Conservation (phyloP, 1,140 invertebrate species). For the Acromyrmex charruanus region DNA sequence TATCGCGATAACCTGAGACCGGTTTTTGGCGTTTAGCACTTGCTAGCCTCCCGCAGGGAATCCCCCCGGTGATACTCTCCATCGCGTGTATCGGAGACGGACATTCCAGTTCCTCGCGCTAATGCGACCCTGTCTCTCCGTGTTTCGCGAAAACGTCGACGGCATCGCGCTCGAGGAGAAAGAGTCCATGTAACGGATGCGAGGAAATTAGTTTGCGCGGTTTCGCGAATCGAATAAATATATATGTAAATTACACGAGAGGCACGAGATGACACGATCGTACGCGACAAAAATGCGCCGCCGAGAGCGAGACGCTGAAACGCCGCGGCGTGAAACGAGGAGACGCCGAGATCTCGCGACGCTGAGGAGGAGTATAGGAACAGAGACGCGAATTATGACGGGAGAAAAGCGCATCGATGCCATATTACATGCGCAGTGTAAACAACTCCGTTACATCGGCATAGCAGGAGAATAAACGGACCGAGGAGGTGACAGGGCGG, state of each 20-base stretch:
- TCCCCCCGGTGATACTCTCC: not conserved
- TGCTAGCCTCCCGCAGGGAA: not conserved
- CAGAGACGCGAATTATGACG: not conserved
- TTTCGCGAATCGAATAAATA: not conserved
- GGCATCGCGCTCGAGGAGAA: slow-evolving; percentile 37
- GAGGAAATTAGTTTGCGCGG: not conserved
- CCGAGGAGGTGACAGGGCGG: slow-evolving; percentile 84
- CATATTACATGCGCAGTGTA: slow-evolving; percentile 87
- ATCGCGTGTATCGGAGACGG: not conserved
- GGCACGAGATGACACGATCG: not conserved
- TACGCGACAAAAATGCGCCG: not conserved
- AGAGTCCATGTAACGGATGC: slow-evolving; percentile 46
- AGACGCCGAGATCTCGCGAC: not conserved
- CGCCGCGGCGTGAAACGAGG: not conserved
- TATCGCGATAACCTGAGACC: slow-evolving; percentile 79
- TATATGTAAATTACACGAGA: slow-evolving; percentile 48
- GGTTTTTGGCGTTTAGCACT: slow-evolving; percentile 51
- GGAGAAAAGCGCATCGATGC: slow-evolving; percentile 72
- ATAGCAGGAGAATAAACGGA: slow-evolving; percentile 84
- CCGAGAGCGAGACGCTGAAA: not conserved
- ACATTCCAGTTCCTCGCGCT: slow-evolving; percentile 47
- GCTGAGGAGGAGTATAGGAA: too few species aligned
- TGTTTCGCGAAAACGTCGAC: slow-evolving; percentile 58
- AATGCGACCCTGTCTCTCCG: slow-evolving; percentile 50
- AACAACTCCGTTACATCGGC: slow-evolving; percentile 87